A percentile compares a stretch with the other conserved stretches of the same genome.
Conservation (phyloP, 1,140 invertebrate genomes). For the Drosophila suzukii region DNA sequence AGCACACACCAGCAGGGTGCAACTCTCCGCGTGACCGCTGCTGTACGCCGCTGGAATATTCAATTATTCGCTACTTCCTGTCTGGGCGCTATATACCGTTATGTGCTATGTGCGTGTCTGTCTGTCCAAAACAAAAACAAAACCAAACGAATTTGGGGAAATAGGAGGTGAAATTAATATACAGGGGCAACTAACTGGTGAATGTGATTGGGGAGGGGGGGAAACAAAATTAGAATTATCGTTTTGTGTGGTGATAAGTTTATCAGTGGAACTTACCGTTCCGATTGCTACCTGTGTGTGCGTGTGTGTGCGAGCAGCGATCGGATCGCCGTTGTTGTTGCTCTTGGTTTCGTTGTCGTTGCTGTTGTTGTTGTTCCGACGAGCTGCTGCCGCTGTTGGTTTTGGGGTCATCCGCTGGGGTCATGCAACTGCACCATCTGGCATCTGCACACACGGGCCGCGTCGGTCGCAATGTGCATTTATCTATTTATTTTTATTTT, state of each 20-base stretch:
- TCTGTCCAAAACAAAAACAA: slow-evolving; percentile 4
- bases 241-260: slow-evolving; percentile 62
- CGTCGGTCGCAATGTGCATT: slow-evolving; percentile 33
- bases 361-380: neutral
- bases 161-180: neutral
- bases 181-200: neutral
- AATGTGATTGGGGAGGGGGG: neutral
- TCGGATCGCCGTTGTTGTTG: slow-evolving; percentile 19
- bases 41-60: slow-evolving; percentile 69
- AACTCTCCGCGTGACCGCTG: slow-evolving; percentile 14
- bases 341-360: slow-evolving; percentile 6
- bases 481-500: slow-evolving; percentile 72
- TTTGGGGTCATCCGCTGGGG: slow-evolving; percentile 27
- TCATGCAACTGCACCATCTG: slow-evolving; percentile 70
- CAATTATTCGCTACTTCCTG: slow-evolving; percentile 71
- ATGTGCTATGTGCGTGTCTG: slow-evolving; percentile 28
- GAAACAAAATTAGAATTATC: slow-evolving; percentile 71
- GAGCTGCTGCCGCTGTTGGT: neutral
- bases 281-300: slow-evolving; percentile 57
- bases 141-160: neutral
- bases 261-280: slow-evolving; percentile 67
- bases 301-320: slow-evolving; percentile 4
- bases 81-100: slow-evolving; percentile 27
- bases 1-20: neutral
- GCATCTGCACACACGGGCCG: slow-evolving; percentile 28